Percentiles rank a stretch among this genome's conserved stretches.
These are phyloP conservation scores for Thalassarche chlororhynchos DNA, from an alignment of 2,113 vertebrate species.

Conservation along the genomic window DNA sequence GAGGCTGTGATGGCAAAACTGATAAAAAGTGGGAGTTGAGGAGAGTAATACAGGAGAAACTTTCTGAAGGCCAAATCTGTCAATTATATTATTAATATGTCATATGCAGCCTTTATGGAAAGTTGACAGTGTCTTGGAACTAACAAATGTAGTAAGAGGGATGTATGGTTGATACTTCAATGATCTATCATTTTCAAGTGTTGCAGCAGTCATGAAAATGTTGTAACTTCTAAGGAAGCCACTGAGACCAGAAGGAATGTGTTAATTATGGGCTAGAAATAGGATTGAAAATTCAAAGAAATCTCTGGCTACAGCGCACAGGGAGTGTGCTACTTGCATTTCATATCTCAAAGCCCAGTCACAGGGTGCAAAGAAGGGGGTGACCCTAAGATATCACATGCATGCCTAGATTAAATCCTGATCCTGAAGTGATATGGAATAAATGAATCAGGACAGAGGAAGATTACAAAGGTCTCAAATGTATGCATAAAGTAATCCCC, in stretches of 20 bases:
- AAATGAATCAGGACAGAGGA: not conserved
- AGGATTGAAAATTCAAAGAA: not conserved
- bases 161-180: not conserved
- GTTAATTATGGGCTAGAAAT: not conserved
- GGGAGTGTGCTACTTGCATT: not conserved
- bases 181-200: not conserved
- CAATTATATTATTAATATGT: conserved; percentile 4
- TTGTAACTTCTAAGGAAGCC: not conserved
- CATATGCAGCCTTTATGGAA: not conserved
- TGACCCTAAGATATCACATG: not conserved
- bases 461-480: not conserved
- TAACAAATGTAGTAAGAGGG: not conserved
- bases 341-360: not conserved
- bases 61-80: conserved; percentile 9
- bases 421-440: not conserved
- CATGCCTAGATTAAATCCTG: not conserved
- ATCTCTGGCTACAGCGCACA: not conserved
- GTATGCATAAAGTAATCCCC: not conserved
- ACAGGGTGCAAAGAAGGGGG: not conserved
- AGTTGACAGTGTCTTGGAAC: not conserved
- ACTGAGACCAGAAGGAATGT: not conserved
- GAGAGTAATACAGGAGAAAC: not conserved
- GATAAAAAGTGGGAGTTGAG: not conserved
- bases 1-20: not conserved
- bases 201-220: not conserved